A percentile compares a stretch with the other conserved stretches of the same genome.
Conservation (phyloP, 2,797 vertebrate species). For the Trachurus trachurus region DNA sequence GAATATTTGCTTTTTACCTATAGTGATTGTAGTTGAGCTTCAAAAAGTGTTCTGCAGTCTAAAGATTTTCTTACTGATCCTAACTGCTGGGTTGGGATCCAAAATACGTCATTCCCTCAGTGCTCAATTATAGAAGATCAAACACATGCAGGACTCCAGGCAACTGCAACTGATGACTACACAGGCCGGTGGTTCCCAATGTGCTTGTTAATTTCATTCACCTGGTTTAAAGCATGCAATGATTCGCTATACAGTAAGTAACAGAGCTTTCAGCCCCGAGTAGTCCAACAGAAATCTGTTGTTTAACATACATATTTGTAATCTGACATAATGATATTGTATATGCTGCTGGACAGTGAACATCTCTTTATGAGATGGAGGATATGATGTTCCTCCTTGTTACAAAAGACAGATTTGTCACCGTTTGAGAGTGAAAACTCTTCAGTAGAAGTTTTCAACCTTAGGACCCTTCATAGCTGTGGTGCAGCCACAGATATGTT, state of each 20-base stretch:
- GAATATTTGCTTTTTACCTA: too few species aligned
- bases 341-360: neutral
- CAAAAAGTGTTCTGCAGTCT: too few species aligned
- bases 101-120: too few species aligned
- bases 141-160: neutral
- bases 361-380: neutral
- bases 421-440: neutral
- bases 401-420: too few species aligned
- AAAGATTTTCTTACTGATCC: too few species aligned
- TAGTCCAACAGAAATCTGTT: neutral
- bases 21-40: too few species aligned
- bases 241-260: neutral
- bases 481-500: neutral
- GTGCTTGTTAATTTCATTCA: neutral
- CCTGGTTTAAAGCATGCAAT: neutral
- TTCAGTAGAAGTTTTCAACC: neutral
- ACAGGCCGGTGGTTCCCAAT: neutral
- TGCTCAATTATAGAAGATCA: rapidly evolving
- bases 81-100: too few species aligned
- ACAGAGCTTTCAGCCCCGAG: neutral
- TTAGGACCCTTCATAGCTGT: neutral
- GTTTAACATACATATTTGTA: neutral
- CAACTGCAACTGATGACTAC: neutral
- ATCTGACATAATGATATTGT: neutral
- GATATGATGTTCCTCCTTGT: too few species aligned